Percentiles rank a stretch among this genome's conserved stretches.
Conservation (phyloP, 2,113 vertebrate species). For the Rhinopomastus cyanomelas region DNA sequence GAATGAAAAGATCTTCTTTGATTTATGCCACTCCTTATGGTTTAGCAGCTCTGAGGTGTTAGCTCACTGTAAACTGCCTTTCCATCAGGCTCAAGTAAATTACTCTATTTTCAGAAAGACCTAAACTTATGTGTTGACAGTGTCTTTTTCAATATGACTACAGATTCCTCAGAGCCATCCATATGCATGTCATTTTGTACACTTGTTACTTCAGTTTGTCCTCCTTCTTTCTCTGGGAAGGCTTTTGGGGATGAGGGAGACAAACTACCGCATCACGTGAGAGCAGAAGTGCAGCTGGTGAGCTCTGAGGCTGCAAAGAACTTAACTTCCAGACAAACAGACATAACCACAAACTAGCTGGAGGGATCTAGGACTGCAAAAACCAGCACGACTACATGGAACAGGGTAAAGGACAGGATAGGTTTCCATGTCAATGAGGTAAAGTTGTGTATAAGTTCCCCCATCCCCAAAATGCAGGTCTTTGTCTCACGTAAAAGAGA, state of each 20-base stretch:
- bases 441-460: conserved; percentile 25
- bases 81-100: background rate
- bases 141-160: background rate
- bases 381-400: conserved; percentile 1
- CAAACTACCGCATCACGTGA: background rate
- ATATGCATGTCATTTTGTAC: background rate
- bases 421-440: conserved; percentile 48
- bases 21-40: background rate
- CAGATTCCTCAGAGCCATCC: background rate
- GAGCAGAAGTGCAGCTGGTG: background rate
- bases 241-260: background rate
- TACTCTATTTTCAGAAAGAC: background rate
- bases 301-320: background rate
- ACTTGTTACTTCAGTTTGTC: too few relatives aligned
- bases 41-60: background rate
- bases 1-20: background rate
- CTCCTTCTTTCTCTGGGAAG: background rate
- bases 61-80: background rate
- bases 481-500: conserved; percentile 30
- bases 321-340: background rate
- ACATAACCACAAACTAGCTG: background rate
- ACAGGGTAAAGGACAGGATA: background rate
- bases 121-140: background rate
- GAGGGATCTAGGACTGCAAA: background rate
- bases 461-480: conserved; percentile 17